Base-by-base conservation (phyloP, 2,888 invertebrate genomes). In the Eudasyphora cyanicolor region DNA sequence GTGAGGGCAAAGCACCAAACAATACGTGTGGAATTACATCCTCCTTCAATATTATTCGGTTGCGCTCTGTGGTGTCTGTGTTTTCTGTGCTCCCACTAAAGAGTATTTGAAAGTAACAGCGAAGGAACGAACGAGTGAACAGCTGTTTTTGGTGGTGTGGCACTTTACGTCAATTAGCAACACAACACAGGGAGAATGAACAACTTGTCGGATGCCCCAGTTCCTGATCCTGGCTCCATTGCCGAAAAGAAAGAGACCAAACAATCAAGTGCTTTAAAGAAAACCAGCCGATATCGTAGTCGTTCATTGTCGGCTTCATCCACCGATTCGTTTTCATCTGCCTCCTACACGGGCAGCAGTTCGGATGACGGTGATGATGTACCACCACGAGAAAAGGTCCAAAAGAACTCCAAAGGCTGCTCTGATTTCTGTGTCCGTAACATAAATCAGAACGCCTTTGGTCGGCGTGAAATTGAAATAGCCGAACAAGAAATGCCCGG, bases 401-500 rank as follows among this genome's bases (percentile, higher is more conserved):
- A 98, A 92, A 96, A 96, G 88, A 97, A 96, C 85, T 95, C 97
- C 0, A 95, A 95, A 86, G 96, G 97, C 4, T 96, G 95, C 90
- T 94, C 95, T 0, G 97, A 98, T 86, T 98, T 99, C 93, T 99
- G 99, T 92, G 98, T 99, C 29, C 94, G 97, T 77, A 98, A 98
- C 90, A 96, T 99, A 82, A 86, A 86, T 38, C 98, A 98, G 90
- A 96, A 97, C 89, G 97, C 97, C 0, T 98, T 98, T 90, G 99
- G 99, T 0, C 94, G 99, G 35, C 92, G 98, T 51, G 99, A 99
- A 93, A 99, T 99, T 86, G 98, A 99, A 93, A 98, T 99, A 85
- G 99, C 99, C 0, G 98, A 99, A 90, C 98, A 99, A 93, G 99
- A 99, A 93, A 99, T 99, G 99, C 98, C 98, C 0, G 99, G 99